Conservation (phyloP, 2,797 vertebrate species). For the Sebastes miniatus region DNA sequence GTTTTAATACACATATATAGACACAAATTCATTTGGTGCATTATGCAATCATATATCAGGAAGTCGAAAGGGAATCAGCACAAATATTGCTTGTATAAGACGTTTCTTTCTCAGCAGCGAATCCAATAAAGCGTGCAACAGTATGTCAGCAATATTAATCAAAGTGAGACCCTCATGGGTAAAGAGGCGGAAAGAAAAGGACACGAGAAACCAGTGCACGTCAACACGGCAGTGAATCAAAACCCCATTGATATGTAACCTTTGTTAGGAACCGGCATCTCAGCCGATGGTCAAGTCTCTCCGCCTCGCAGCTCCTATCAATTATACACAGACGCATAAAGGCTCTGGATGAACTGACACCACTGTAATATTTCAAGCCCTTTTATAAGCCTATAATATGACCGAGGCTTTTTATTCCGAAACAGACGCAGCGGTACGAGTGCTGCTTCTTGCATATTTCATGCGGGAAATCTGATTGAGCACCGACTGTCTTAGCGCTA, state of each 20-base stretch:
- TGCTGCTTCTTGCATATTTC: slow-evolving; percentile 48
- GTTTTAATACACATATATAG: slow-evolving; percentile 5
- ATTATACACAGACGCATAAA: slow-evolving; percentile 32
- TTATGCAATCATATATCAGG: background rate
- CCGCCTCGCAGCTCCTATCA: slow-evolving; percentile 5
- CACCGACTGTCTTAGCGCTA: slow-evolving; percentile 8
- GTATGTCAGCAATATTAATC: slow-evolving; percentile 29
- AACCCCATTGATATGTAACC: slow-evolving; percentile 5
- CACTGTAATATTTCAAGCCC: slow-evolving; percentile 12
- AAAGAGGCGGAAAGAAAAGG: background rate
- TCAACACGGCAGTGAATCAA: background rate
- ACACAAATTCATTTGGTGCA: background rate
- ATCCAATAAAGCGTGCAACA: slow-evolving; percentile 17
- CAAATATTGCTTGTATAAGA: background rate
- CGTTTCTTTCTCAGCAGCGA: background rate
- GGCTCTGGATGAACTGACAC: slow-evolving; percentile 14
- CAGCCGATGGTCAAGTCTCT: slow-evolving; percentile 27
- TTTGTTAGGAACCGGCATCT: slow-evolving; percentile 6
- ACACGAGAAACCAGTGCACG: background rate
- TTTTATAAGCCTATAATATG: slow-evolving; percentile 34
- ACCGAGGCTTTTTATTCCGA: slow-evolving; percentile 40
- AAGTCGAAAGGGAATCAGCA: background rate
- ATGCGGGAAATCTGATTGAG: slow-evolving; percentile 41
- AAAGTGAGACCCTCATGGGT: slow-evolving; percentile 4
- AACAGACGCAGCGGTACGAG: slow-evolving; percentile 6